Base-by-base conservation (phyloP, 2,888 invertebrate genomes). In the Polydrusus tereticollis region DNA sequence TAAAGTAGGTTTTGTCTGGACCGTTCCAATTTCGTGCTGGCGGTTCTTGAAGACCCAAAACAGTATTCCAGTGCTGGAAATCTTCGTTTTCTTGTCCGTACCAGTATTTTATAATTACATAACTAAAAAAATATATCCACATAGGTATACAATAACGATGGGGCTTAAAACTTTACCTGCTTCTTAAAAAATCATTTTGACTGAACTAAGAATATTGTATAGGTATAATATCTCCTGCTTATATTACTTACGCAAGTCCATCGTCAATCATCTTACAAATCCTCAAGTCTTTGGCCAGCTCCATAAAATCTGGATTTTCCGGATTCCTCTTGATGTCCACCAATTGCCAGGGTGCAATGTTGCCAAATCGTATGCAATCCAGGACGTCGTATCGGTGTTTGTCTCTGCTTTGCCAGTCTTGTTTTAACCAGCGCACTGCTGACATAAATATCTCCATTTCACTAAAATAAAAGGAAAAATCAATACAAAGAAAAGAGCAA, bases 371-470 rank as follows among this genome's bases (percentile, higher is more conserved):
- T 0, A 95, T 89, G 81, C 93, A 93, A 1, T 88, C 87, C 85
- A 94, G 87, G 0, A 94, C 87, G 6, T 91, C 89, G 0, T 89
- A 84, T 20, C 91, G 86, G 73, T 87, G 81, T 18, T 86, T 83
- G 18, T 89, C 87, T 0, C 94, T 88, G 1, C 87, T 85, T 0
- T 88, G 80, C 93, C 93, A 94, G 78, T 93, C 89, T 57, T 90
- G 88, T 82, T 91, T 90, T 20, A 95, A 82, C 95, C 95, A 95
- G 18, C 94, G 88, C 0, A 94, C 91, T 0, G 91, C 94, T 0
- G 94, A 90, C 92, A 94, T 93, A 45, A 94, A 88, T 0, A 94
- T 90, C 84, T 94, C 92, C 87, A 92, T 90, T 85, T 93, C 93
- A 79, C 90, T 89, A 73, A 38, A 60, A 70, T n/a, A 12, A 36